Base-by-base conservation (phyloP, 2,113 vertebrate genomes). In the Coregonus clupeaformis region DNA sequence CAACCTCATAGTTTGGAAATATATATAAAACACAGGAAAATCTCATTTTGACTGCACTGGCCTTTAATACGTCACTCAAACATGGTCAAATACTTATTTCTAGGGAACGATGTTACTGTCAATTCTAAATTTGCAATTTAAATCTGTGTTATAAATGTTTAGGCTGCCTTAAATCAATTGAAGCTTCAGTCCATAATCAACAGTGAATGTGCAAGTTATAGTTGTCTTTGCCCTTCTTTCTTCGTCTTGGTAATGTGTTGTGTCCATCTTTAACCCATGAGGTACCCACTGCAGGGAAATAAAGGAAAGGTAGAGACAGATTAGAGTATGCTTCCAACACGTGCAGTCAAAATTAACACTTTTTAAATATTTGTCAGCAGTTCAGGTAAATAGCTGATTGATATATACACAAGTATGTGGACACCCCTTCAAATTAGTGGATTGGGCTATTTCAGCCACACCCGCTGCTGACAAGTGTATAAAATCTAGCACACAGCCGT, bases 241-340 rank as follows among this genome's bases (percentile, higher is more conserved):
- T 36, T 36, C 36, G 6, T 84, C 70, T n/a, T n/a, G 68, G 52
- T 29, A 25, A 20, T 32, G 42, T 16, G 14, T 36, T 18, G 5
- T 27, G 1, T 29, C 11, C 66, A 18, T 67, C 45, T 71, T 91
- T 95, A 98, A 71, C 97, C 97, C 96, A 98, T 97, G 72, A 98
- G 94, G 90, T 98, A 98, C 76, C 97, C 97, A 75, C 97, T 98
- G 92, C 1, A 88, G 88, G 88, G 74, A 77, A 80, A 81, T 9
- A 36, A 36, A 36, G 80, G 0, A 77, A 69, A 75, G 57, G 32
- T 29, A 13, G 77, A 32, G 4, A 65, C 22, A 64, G 12, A 84
- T 11, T 27, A 27, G 63, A 27, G 27, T 27, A 27, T 1, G 25
- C 27, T 25, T 55, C 7, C 7, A 36, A 55, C 49, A 18, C 1